Conservation (phyloP, 2,113 vertebrate species). For the Ammodytes marinus region DNA sequence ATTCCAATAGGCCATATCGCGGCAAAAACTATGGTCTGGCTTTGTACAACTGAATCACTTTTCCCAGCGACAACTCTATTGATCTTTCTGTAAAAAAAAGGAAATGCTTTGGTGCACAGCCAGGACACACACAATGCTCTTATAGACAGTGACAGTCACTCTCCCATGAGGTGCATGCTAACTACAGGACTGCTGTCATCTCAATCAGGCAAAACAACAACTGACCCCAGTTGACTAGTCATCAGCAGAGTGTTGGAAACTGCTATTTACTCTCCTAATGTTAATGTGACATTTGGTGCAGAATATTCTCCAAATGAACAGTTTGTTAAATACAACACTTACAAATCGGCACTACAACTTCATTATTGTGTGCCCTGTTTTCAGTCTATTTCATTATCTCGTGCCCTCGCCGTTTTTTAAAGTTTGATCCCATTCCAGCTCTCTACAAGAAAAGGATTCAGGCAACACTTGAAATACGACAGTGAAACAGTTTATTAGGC, state of each 20-base stretch:
- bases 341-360: constrained; percentile 10
- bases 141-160: constrained; percentile 50
- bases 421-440: constrained; percentile 57
- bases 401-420: constrained; percentile 30
- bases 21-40: constrained; percentile 57
- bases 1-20: constrained; percentile 80
- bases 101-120: constrained; percentile 74
- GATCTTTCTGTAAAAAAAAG: constrained; percentile 80
- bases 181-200: constrained; percentile 19
- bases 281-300: neutral
- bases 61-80: constrained; percentile 79
- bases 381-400: constrained; percentile 56
- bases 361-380: constrained; percentile 40
- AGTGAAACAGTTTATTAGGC: constrained; percentile 33
- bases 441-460: constrained; percentile 40
- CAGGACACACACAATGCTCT: constrained; percentile 46
- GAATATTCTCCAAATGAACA: constrained; percentile 21
- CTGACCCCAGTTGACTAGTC: constrained; percentile 15
- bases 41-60: constrained; percentile 77
- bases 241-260: constrained; percentile 11
- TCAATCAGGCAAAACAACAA: constrained; percentile 32
- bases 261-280: constrained; percentile 32
- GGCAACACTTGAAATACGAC: constrained; percentile 23
- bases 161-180: constrained; percentile 42
- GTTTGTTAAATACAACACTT: constrained; percentile 33